These are phyloP conservation scores for Neodiprion fabricii DNA, from an alignment of 1,140 invertebrate species.

Conservation along the genomic window DNA sequence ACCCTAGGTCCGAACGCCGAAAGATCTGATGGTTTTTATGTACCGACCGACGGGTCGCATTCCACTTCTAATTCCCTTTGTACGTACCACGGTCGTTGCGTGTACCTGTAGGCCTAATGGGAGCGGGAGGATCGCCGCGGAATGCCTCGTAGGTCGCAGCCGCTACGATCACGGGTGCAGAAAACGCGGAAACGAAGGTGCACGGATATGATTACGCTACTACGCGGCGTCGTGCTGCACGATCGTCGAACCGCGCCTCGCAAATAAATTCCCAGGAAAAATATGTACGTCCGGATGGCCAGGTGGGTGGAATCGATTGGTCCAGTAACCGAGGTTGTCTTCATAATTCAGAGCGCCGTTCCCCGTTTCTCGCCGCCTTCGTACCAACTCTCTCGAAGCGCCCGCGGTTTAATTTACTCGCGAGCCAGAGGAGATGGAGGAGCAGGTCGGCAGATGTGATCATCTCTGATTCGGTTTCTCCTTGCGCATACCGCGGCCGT, in stretches of 20 bases:
- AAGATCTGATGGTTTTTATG: neutral
- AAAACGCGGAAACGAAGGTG: no score
- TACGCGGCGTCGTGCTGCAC: constrained; percentile 33
- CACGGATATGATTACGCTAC: no score
- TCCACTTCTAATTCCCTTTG: neutral
- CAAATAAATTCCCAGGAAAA: no score
- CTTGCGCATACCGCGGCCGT: no score
- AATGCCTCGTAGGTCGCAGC: no score
- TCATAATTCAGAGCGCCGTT: constrained; percentile 48
- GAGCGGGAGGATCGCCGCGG: no score
- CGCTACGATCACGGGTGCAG: no score
- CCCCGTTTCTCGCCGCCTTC: constrained; percentile 5
- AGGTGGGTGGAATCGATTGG: constrained; percentile 52
- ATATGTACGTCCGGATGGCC: constrained; percentile 40
- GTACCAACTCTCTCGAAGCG: constrained; percentile 4
- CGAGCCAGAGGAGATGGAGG: neutral
- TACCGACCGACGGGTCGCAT: neutral
- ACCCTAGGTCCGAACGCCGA: neutral
- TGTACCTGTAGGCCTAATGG: no score
- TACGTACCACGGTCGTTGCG: no score
- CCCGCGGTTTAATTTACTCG: constrained; percentile 12
- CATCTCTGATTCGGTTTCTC: no score
- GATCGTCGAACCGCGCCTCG: constrained; percentile 29
- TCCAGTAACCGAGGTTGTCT: constrained; percentile 49
- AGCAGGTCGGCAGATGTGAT: no score